Evolutionary conservation across 53 echinoderm and acorn worm genomes (phyloP).

Genomic region (Astropecten irregularis): DNA sequence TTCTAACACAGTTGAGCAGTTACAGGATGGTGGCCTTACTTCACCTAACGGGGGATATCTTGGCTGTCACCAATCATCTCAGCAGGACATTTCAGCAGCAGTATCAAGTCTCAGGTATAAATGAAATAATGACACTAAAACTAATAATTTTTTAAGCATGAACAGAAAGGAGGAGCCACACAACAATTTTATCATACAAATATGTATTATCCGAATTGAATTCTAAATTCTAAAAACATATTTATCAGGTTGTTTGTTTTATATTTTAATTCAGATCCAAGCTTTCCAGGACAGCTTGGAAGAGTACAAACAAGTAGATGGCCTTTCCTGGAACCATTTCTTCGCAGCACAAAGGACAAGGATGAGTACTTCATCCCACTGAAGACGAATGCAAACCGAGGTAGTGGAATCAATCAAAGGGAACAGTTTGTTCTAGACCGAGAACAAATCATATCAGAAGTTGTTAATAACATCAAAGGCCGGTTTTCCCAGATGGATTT

Average conservation of each 20-base stretch:
- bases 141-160: neutral
- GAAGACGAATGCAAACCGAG: neutral
- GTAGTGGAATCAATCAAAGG: neutral
- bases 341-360: neutral
- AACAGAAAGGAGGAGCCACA: neutral
- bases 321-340: neutral
- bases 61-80: slow-evolving; percentile 46
- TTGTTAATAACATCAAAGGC: neutral
- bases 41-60: slow-evolving; percentile 48
- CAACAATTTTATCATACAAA: neutral
- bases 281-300: neutral
- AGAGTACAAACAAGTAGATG: slow-evolving; percentile 1
- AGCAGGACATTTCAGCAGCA: slow-evolving; percentile 33
- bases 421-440: neutral
- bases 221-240: neutral
- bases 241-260: neutral
- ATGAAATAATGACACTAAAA: neutral
- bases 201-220: neutral
- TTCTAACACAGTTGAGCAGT: slow-evolving; percentile 22
- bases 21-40: slow-evolving; percentile 52
- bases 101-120: slow-evolving; percentile 28
- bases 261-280: slow-evolving; percentile 1
- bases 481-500: slow-evolving; percentile 18
- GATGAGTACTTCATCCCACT: neutral
- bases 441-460: neutral